Conservation (phyloP, 2,888 invertebrate species). For the Ochropacha duplaris region DNA sequence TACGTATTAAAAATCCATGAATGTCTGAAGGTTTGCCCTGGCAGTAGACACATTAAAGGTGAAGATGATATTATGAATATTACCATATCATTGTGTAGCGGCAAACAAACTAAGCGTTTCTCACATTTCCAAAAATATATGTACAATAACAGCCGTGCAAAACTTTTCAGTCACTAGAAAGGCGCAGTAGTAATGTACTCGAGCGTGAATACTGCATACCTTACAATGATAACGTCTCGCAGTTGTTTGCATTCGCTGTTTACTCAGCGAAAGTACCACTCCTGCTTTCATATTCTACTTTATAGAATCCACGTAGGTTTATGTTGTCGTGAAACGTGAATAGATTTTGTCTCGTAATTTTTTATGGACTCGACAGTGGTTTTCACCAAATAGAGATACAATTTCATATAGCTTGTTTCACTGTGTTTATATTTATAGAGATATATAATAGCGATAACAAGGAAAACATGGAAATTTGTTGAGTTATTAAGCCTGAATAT, state of each 20-base stretch:
- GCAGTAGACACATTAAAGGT: too few species aligned
- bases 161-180: background rate
- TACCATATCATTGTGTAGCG: too few species aligned
- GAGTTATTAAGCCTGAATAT: too few species aligned
- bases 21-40: too few species aligned
- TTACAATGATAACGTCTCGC: background rate
- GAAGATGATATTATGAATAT: too few species aligned
- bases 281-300: background rate
- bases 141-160: background rate
- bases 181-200: background rate
- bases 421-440: too few species aligned
- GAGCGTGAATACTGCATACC: background rate
- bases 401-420: background rate
- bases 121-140: background rate
- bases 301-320: background rate
- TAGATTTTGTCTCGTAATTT: background rate
- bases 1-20: too few species aligned
- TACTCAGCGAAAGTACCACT: background rate
- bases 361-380: background rate
- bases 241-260: background rate
- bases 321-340: background rate
- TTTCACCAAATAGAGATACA: background rate
- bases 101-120: background rate
- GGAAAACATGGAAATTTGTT: too few species aligned
- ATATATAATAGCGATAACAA: too few species aligned